Base-by-base conservation (phyloP, 2,888 invertebrate species). In the Drosophila stalkeri region DNA sequence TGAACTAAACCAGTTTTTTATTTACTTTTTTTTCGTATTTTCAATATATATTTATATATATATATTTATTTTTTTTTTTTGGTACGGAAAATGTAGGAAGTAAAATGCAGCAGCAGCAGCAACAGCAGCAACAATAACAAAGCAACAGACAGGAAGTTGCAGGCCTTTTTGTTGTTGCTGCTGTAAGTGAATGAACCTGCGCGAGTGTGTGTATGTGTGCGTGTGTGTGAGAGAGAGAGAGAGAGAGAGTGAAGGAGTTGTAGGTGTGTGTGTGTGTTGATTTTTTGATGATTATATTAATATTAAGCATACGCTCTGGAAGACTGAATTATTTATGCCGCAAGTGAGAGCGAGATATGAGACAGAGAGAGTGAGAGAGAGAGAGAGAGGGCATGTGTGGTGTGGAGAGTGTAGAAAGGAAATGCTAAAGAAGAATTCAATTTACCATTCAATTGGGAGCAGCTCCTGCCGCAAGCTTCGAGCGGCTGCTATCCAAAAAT, bases 31-130 rank as follows among this genome's bases (percentile, higher is more conserved):
- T 60, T 57, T 51, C 51, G 14, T 39, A 18, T 41, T 72, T 62
- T 39, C 55, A 12, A 31, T 55, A 39, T 56, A 16, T 39, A 2
- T 54, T 39, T 51, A 55, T 44, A 27, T 27, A 27, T 27, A 27
- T 27, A 23, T 23, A 23, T 23, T n/a, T n/a, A n/a, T n/a, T 65
- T 47, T 52, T 69, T 64, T 33, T 80, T 75, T 80, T 80, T 47
- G 72, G 72, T 65, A 60, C 51, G 72, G 87, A 87, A 85, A 85
- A 87, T 81, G 72, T 90, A 88, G 86, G 90, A 88, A 90, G 86
- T 86, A 74, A 80, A 76, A 81, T 78, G 82, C 80, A 82, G 68
- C 73, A 90, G 71, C 67, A 67, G 11, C 64, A 59, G 7, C 65
- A 59, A 16, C 64, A 81, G 66, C 44, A 72, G 37, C 37, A 37